Percentiles rank a stretch among this genome's conserved stretches.
Conservation (phyloP, 2,797 vertebrate species). For the Rhabdomys pumilio region DNA sequence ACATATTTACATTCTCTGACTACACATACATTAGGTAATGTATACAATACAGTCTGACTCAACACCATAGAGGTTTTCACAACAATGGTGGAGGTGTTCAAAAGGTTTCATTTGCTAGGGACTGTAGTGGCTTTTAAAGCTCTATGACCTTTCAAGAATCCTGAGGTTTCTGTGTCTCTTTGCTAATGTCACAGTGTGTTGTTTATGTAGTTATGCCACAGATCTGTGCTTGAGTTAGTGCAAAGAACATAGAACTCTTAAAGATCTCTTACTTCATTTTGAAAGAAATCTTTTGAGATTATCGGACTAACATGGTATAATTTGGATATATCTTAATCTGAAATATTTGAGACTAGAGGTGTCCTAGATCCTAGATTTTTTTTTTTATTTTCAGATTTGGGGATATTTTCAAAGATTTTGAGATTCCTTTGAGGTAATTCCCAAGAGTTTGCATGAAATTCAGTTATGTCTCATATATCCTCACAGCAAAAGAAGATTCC, state of each 20-base stretch:
- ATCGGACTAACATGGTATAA: not conserved
- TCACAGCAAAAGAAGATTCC: not conserved
- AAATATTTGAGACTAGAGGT: not conserved
- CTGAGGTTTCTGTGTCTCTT: not conserved
- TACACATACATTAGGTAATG: not conserved
- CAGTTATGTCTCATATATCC: not conserved
- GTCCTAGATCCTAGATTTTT: not conserved
- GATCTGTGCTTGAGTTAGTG: not conserved
- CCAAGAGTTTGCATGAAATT: not conserved
- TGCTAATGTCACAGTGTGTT: not conserved
- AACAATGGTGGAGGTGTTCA: not conserved
- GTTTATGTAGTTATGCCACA: not conserved
- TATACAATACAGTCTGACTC: not conserved
- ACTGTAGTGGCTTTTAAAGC: not conserved
- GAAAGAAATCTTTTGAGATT: slow-evolving; percentile 24
- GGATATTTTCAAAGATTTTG: not conserved
- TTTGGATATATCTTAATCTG: not conserved
- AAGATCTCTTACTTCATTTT: not conserved
- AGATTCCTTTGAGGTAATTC: not conserved
- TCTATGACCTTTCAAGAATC: slow-evolving; percentile 4
- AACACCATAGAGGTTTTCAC: not conserved
- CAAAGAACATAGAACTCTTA: not conserved
- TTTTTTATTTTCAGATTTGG: not conserved
- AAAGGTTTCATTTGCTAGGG: slow-evolving; percentile 3
- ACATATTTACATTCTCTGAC: not conserved